Conservation (phyloP, 92 coral and sea anemone genomes). For the Palythoa heliodiscus region DNA sequence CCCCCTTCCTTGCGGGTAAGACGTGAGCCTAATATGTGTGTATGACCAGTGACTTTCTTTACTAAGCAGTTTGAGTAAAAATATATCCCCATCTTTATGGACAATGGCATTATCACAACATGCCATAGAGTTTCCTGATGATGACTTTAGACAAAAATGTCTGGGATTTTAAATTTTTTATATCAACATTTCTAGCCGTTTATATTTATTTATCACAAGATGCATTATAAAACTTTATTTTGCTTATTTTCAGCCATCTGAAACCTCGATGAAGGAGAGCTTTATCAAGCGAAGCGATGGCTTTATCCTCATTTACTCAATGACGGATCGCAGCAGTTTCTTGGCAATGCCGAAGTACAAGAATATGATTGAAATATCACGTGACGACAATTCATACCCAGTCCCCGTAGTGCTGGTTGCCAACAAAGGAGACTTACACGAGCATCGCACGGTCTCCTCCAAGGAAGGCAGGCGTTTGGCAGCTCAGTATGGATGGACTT, state of each 20-base stretch:
- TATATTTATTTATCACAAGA: too few relatives aligned
- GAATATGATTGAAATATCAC: slow-evolving; percentile 65
- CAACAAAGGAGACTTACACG: slow-evolving; percentile 67
- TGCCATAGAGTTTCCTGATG: too few relatives aligned
- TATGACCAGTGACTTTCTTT: too few relatives aligned
- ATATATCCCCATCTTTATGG: too few relatives aligned
- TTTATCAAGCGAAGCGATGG: slow-evolving; percentile 72
- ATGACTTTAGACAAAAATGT: too few relatives aligned
- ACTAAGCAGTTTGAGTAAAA: too few relatives aligned
- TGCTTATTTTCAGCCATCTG: slow-evolving; percentile 36
- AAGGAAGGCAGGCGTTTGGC: slow-evolving; percentile 67
- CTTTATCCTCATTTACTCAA: slow-evolving; percentile 75
- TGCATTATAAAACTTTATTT: neutral
- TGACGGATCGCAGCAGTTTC: slow-evolving; percentile 66
- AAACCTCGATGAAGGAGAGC: slow-evolving; percentile 55
- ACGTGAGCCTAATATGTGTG: too few relatives aligned
- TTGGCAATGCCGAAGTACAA: slow-evolving; percentile 67
- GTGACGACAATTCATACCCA: slow-evolving; percentile 38
- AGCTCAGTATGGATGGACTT: slow-evolving; percentile 72
- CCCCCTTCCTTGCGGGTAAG: neutral
- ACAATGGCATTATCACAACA: too few relatives aligned
- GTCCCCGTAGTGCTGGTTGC: slow-evolving; percentile 63
- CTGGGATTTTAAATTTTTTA: too few relatives aligned
- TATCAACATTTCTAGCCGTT: too few relatives aligned
- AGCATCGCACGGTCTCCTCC: slow-evolving; percentile 65